phyloP scores from a whole-genome alignment of 1,140 invertebrate species.

The Riptortus pedestris region DNA sequence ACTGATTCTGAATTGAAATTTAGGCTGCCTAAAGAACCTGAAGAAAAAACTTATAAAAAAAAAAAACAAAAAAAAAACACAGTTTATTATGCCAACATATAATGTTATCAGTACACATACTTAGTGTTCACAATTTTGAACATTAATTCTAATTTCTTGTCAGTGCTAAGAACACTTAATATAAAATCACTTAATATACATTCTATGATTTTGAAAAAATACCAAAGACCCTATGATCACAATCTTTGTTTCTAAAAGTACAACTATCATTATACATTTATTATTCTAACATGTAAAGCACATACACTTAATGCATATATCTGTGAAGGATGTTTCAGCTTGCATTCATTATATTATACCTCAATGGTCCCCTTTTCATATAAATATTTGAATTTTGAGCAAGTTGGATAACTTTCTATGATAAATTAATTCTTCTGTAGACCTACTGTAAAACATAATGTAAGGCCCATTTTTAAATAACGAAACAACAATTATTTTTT shows the following conservation, averaged over 20 bases:
- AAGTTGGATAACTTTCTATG: neutral
- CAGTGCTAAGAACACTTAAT: slow-evolving; percentile 18
- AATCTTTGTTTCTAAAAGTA: slow-evolving; percentile 2
- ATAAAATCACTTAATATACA: slow-evolving; percentile 7
- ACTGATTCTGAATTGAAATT: too few species aligned
- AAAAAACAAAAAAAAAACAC: slow-evolving; percentile 6
- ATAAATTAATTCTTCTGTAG: neutral
- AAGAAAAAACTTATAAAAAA: neutral
- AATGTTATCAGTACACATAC: slow-evolving; percentile 7
- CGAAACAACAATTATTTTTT: neutral
- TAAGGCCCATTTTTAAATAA: neutral
- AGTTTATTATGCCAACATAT: slow-evolving; percentile 9
- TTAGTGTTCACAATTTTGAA: slow-evolving; percentile 10
- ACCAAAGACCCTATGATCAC: slow-evolving; percentile 16
- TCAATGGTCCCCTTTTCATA: slow-evolving; percentile 10
- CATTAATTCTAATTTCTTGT: neutral
- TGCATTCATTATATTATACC: neutral
- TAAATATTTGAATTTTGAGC: slow-evolving; percentile 6
- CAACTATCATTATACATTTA: neutral
- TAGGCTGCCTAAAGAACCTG: too few species aligned
- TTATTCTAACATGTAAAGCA: neutral
- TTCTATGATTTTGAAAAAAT: slow-evolving; percentile 19
- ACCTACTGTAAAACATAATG: neutral
- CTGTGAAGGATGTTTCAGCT: slow-evolving; percentile 10
- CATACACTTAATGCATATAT: neutral